A percentile compares a stretch with the other conserved stretches of the same genome.
Conservation (phyloP, 1,140 invertebrate species). For the Rhagoletis pomonella region DNA sequence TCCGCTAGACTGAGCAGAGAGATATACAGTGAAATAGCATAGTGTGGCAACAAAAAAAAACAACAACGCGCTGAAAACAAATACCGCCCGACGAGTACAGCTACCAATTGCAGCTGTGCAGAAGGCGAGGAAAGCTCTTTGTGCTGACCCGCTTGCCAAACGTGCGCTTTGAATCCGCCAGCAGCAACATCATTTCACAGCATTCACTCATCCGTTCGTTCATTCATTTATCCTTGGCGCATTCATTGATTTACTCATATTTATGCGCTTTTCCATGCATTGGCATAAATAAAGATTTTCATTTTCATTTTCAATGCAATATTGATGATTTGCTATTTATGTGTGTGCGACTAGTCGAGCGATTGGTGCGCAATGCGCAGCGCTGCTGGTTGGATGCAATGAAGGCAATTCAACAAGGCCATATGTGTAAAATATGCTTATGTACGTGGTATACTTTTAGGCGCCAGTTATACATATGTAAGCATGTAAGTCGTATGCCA, state of each 20-base stretch:
- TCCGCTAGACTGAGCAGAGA: slow-evolving; percentile 19
- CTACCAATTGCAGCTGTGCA: background rate
- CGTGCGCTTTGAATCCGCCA: background rate
- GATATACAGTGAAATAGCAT: background rate
- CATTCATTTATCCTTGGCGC: background rate
- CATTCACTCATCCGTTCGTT: slow-evolving; percentile 6
- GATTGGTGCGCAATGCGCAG: background rate
- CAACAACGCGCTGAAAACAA: background rate
- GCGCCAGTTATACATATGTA: background rate
- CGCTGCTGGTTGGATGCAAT: background rate
- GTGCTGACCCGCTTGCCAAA: background rate
- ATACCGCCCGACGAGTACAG: background rate
- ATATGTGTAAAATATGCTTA: background rate
- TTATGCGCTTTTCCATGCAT: background rate
- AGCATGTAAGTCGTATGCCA: background rate
- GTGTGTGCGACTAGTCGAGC: background rate
- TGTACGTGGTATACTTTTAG: background rate
- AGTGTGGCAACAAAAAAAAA: background rate
- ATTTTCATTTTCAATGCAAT: slow-evolving; percentile 45
- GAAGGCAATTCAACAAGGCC: background rate
- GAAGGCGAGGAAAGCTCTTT: background rate
- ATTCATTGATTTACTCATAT: background rate
- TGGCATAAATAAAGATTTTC: slow-evolving; percentile 35
- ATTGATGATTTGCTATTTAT: slow-evolving; percentile 16
- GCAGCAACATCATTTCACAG: background rate